Evolutionary conservation across 2,888 invertebrate genomes (phyloP), one percentile per base, ranked within the genome.

Genomic region (Mythimna ferrago): DNA sequence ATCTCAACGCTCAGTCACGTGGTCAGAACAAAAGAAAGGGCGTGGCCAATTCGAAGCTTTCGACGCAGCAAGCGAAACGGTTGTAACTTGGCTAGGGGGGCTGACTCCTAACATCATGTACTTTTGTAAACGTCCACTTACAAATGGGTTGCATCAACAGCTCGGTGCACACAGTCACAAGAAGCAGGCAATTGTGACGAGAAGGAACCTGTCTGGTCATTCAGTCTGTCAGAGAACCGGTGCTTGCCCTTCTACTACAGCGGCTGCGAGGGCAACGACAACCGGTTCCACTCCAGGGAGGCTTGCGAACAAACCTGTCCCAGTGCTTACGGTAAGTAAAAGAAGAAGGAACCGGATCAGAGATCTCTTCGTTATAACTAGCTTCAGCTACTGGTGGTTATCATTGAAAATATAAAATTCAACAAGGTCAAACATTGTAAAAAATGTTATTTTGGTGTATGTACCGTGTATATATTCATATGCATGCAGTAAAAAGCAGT

Each of bases 211-310:
- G 97, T 97, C 87, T 99, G 99, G 99, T 98, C 98, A 93, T 99
- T 98, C 97, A 98, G 98, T 92, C 97, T 97, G 82, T 96, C 97
- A 63, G 98, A 98, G 93, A 48, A 48, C 16, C 16, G 48, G 48
- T 99, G 99, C 97, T 97, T 98, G 96, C 98, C 98, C 68, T 99
- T 99, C 97, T 98, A 98, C 97, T 99, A 98, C 96, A 97, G 98
- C 84, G 99, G 99, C 85, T 99, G 99, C 95, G 98, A 97, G 83
- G 99, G 99, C 86, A 99, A 99, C 95, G 97, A 96, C 89, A 99
- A 99, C 96, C 98, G 97, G 93, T 99, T 98, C 96, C 96, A 96
- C 81, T 97, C 97, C 89, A 97, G 97, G 93, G 97, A 97, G 85
- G 97, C 97, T 89, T 99, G 99, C 92, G 97, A 97, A 89, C 94